These are phyloP conservation scores for Pyrrhia umbra DNA, from an alignment of 2,888 invertebrate species.

Conservation along the genomic window DNA sequence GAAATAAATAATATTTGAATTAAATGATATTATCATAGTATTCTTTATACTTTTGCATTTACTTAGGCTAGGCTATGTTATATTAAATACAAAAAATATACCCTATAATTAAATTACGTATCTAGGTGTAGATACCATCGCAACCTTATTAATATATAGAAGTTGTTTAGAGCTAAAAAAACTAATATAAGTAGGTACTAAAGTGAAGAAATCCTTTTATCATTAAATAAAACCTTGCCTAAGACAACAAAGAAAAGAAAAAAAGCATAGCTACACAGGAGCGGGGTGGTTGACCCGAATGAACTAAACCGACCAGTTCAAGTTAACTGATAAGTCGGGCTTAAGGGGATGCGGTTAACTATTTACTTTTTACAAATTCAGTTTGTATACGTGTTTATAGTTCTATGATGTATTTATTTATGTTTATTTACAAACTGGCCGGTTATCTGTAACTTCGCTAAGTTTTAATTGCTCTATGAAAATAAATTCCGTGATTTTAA, in stretches of 20 bases:
- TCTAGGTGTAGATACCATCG: too few species aligned
- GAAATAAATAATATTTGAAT: not conserved
- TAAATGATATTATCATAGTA: too few species aligned
- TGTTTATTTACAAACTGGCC: not conserved
- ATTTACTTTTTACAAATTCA: slow-evolving; percentile 5
- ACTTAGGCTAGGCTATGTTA: too few species aligned
- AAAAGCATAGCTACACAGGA: slow-evolving; percentile 29
- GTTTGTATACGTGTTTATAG: not conserved
- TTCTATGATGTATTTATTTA: not conserved
- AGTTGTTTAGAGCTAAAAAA: too few species aligned
- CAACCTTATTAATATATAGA: too few species aligned
- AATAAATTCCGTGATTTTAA: too few species aligned
- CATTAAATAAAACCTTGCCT: slow-evolving; percentile 16
- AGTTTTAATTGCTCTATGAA: too few species aligned
- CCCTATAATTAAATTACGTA: too few species aligned
- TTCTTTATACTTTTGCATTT: too few species aligned
- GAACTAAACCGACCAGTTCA: slow-evolving; percentile 57
- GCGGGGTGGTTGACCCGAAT: slow-evolving; percentile 52
- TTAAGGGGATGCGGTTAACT: slow-evolving; percentile 35
- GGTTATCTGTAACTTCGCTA: not conserved
- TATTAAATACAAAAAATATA: too few species aligned
- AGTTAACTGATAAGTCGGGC: slow-evolving; percentile 46
- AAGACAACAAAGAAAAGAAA: slow-evolving; percentile 21
- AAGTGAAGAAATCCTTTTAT: too few species aligned
- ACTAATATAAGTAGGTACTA: not conserved